Base-by-base conservation (phyloP, 2,888 invertebrate species). In the Eumerus sabulonum region DNA sequence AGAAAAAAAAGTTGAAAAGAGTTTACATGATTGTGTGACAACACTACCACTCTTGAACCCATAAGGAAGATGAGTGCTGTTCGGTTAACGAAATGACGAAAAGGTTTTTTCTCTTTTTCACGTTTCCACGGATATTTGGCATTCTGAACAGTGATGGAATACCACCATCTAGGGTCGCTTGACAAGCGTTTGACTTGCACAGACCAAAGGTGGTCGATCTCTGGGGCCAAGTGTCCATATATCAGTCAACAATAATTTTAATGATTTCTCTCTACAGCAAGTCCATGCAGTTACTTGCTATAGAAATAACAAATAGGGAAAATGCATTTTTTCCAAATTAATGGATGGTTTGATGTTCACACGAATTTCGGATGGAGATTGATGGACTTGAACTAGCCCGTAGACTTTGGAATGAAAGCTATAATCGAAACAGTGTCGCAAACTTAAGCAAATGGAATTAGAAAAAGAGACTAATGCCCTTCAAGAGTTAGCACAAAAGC, bases 21-120 rank as follows among this genome's bases (percentile, higher is more conserved):
- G 68, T 63, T 74, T 64, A 79, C 74, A 79, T 64, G 68, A 79
- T 74, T 73, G 74, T 79, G 68, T 74, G 79, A 74, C 79, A 79
- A 74, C 64, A 79, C 60, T 79, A 68, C 54, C 73, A 68, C 73
- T 72, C 62, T 54, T 66, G 60, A 72, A 62, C 72, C 66, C 67
- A 60, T 64, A 74, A 74, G 74, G 67, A 77, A 72, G 72, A 77
- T 47, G 63, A 57, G n/a, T 16, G 53, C 54, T 27, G 18, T 40
- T 16, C 18, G n/a, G 12, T 0, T 13, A 14, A 3, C 45, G 17
- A 67, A 40, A 62, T 56, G 60, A 74, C 60, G 48, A 62, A 68
- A 76, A 63, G 45, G 27, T 27, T 47, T 68, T 74, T 62, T n/a
- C n/a, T n/a, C n/a, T n/a, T n/a, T n/a, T n/a, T n/a, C n/a, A n/a